Percentiles rank a stretch among this genome's conserved stretches.
Conservation (phyloP, 2,888 invertebrate genomes). For the Andrena minutula region DNA sequence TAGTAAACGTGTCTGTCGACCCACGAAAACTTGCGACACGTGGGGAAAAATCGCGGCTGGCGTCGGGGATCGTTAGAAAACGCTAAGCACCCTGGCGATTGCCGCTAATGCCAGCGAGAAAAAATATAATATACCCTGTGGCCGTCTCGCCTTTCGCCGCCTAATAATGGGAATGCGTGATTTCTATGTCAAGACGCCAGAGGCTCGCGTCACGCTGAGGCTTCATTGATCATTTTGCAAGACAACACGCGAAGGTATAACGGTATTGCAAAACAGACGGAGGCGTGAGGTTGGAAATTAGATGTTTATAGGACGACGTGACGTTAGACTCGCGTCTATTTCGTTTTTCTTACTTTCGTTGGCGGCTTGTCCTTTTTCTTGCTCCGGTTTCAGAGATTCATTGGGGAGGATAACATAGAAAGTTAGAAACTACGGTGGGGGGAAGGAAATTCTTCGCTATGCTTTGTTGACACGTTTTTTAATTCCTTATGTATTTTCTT, state of each 20-base stretch:
- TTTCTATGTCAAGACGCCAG: constrained; percentile 49
- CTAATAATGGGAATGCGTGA: constrained; percentile 50
- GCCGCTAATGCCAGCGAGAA: not conserved
- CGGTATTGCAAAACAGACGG: constrained; percentile 59
- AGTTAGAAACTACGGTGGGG: constrained; percentile 3
- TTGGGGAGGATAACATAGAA: not conserved
- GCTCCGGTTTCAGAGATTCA: not conserved
- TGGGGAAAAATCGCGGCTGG: not conserved
- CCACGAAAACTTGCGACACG: constrained; percentile 6
- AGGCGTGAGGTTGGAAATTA: constrained; percentile 62
- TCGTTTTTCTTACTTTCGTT: constrained; percentile 45
- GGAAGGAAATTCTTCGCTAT: not conserved
- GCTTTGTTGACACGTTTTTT: not conserved
- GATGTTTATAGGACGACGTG: constrained; percentile 63
- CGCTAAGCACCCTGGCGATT: not conserved
- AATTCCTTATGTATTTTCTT: no score
- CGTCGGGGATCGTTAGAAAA: constrained; percentile 4
- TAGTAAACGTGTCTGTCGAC: not conserved
- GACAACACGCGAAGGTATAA: constrained; percentile 45
- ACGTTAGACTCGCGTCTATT: not conserved
- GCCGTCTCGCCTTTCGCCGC: constrained; percentile 22
- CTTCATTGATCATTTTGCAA: constrained; percentile 59
- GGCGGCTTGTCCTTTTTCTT: constrained; percentile 13
- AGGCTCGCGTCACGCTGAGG: constrained; percentile 5
- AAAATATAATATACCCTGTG: not conserved